These are phyloP conservation scores for Grantiella picta DNA, from an alignment of 2,113 vertebrate species.

Conservation along the genomic window DNA sequence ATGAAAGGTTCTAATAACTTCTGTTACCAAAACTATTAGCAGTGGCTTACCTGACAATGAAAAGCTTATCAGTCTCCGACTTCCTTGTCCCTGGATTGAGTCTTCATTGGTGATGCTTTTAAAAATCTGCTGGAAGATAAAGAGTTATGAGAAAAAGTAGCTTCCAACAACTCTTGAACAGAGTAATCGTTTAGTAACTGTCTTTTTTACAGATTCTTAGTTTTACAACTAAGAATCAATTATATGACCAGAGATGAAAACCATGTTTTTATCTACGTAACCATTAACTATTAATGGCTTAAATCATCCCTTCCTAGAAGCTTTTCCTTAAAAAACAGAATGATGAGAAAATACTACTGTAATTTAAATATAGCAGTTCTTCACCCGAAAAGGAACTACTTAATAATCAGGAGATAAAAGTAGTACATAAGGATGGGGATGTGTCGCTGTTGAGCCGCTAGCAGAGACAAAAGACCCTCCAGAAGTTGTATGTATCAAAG, in stretches of 20 bases:
- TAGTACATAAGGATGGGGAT: not conserved
- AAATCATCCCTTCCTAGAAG: not conserved
- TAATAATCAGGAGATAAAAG: not conserved
- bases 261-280: not conserved
- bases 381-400: not conserved
- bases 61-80: slow-evolving; percentile 92
- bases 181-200: not conserved
- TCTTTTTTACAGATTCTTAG: not conserved
- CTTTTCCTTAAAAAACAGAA: not conserved
- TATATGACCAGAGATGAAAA: slow-evolving; percentile 26
- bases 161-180: not conserved
- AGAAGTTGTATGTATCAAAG: too few species aligned
- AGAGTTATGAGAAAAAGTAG: not conserved
- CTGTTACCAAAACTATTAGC: not conserved
- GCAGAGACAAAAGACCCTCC: too few species aligned
- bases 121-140: slow-evolving; percentile 78
- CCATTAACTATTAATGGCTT: not conserved
- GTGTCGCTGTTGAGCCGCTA: too few species aligned
- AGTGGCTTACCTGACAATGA: slow-evolving; percentile 86
- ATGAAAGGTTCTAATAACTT: not conserved
- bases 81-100: slow-evolving; percentile 81
- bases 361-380: not conserved
- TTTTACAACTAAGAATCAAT: slow-evolving; percentile 24
- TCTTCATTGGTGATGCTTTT: slow-evolving; percentile 89
- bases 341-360: not conserved